Conservation (phyloP, 2,113 vertebrate genomes). For the Prietella phreatophila region DNA sequence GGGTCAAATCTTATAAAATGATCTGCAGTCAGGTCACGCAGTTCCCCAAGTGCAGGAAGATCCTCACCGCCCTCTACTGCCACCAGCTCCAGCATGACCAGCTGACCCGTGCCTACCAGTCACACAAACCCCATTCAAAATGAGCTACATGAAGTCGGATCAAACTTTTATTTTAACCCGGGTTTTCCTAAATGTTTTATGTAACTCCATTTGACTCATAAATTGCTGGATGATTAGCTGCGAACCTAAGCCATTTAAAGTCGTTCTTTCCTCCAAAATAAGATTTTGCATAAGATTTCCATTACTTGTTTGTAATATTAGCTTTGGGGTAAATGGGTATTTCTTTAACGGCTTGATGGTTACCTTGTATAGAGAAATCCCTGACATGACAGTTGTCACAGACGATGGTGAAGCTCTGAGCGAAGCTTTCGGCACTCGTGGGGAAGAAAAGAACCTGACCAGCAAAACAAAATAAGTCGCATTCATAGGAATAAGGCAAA, state of each 20-base stretch:
- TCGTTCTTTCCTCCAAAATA: background rate
- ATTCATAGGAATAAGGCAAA: background rate
- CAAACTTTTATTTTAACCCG: background rate
- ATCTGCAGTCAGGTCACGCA: slow-evolving; percentile 75
- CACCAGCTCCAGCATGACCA: slow-evolving; percentile 78
- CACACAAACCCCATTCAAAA: background rate
- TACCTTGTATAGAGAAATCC: slow-evolving; percentile 82
- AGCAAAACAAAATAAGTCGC: slow-evolving; percentile 23
- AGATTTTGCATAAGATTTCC: background rate
- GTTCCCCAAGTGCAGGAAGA: slow-evolving; percentile 66
- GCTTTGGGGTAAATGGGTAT: background rate
- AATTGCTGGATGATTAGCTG: background rate
- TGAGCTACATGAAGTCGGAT: background rate
- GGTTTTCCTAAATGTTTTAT: background rate
- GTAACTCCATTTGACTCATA: background rate
- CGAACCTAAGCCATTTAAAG: background rate
- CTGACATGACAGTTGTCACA: slow-evolving; percentile 87
- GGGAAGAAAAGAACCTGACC: slow-evolving; percentile 87
- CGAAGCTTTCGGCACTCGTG: slow-evolving; percentile 61
- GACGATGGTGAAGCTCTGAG: slow-evolving; percentile 74
- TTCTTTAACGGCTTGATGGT: background rate
- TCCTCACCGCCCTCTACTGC: slow-evolving; percentile 74
- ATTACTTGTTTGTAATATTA: background rate
- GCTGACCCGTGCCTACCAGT: slow-evolving; percentile 77
- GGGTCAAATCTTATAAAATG: slow-evolving; percentile 79